Conservation (phyloP, 2,797 vertebrate species). For the Oreochromis mossambicus region DNA sequence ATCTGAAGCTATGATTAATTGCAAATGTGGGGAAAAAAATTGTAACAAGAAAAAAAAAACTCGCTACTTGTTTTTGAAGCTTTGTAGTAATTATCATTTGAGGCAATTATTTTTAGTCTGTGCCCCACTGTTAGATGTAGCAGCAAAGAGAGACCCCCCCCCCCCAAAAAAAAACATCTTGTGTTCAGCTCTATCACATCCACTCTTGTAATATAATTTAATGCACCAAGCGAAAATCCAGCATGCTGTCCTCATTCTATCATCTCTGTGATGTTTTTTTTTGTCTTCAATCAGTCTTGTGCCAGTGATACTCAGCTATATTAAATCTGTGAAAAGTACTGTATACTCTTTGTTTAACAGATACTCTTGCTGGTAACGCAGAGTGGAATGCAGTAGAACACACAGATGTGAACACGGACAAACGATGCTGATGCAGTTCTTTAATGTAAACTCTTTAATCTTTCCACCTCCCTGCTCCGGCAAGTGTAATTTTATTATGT, state of each 20-base stretch:
- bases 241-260: slow-evolving; percentile 22
- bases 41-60: background rate
- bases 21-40: slow-evolving; percentile 26
- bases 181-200: slow-evolving; percentile 26
- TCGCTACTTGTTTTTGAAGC: slow-evolving; percentile 39
- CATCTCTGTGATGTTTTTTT: background rate
- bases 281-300: slow-evolving; percentile 8
- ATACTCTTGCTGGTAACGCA: background rate
- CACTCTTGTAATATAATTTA: background rate
- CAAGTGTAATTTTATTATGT: background rate
- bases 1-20: slow-evolving; percentile 64
- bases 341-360: background rate
- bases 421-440: background rate
- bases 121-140: slow-evolving; percentile 22
- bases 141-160: background rate
- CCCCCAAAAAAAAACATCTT: background rate
- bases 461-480: background rate
- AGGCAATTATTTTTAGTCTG: slow-evolving; percentile 55
- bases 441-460: background rate
- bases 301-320: background rate
- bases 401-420: background rate
- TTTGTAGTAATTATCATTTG: slow-evolving; percentile 66
- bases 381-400: background rate
- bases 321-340: background rate
- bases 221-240: background rate